Evolutionary conservation across 2,113 vertebrate species (phyloP).

Genomic region (Crypturellus undulatus): DNA sequence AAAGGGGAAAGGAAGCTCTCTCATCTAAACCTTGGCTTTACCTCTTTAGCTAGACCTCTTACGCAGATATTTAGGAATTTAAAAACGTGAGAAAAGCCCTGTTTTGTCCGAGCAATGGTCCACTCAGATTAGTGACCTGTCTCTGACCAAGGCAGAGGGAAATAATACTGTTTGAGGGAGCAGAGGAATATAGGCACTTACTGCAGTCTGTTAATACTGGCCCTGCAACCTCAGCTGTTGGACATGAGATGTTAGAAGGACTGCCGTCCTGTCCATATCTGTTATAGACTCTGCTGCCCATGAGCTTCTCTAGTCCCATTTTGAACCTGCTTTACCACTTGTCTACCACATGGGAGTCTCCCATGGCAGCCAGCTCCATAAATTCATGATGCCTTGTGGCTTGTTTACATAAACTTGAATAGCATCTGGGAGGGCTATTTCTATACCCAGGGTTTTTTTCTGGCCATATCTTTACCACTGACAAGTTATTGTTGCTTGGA

Average conservation of each 20-base stretch:
- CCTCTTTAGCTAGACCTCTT: not conserved
- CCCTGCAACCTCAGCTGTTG: fast-evolving
- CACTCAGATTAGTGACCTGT: not conserved
- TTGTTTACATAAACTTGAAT: not conserved
- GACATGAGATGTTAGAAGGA: not conserved
- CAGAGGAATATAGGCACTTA: not conserved
- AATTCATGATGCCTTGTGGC: not conserved
- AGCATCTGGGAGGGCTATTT: not conserved
- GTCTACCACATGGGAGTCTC: not conserved
- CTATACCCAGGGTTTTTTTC: not conserved
- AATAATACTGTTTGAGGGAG: not conserved
- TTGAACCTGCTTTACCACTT: not conserved
- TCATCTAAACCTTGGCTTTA: not conserved
- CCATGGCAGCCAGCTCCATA: not conserved
- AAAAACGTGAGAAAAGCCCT: not conserved
- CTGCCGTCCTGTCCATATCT: not conserved
- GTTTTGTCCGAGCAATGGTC: not conserved
- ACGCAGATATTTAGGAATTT: not conserved
- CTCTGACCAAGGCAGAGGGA: not conserved
- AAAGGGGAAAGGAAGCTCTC: not conserved
- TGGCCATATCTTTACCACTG: not conserved
- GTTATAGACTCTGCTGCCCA: not conserved
- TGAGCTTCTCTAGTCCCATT: not conserved
- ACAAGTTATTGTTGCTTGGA: not conserved
- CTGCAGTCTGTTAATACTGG: not conserved